Evolutionary conservation across 2,888 invertebrate species (phyloP), one percentile per base, ranked within the genome.

Genomic region (Amiota minor): DNA sequence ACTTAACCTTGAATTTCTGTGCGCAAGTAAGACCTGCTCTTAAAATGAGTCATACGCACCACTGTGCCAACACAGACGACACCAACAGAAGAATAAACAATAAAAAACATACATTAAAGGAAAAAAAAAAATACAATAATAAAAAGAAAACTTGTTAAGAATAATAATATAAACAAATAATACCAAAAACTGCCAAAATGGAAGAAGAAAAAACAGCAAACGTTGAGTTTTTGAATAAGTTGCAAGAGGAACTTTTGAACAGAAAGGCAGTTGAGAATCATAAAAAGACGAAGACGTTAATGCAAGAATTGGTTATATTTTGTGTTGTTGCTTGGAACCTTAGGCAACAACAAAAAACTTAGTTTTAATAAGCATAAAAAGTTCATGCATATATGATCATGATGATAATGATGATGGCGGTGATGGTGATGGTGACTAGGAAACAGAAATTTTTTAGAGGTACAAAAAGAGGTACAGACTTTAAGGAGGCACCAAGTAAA

Each of bases 1-100:
- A 9, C n/a, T n/a, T 68, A 68, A 68, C 67, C 67, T 68, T 68
- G 67, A 68, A 68, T 53, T 68, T 46, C 53, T 68, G 23, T 35
- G 6, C 35, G 2, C 50, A 20, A 49, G 23, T 53, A 53, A 53
- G 20, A 16, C 59, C 6, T 35, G 35, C 35, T 3, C 35, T 45
- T 35, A 14, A 20, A 68, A 68, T 68, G 67, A 68, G 16, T 68
- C 67, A 68, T 23, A 68, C 53, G 67, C 67, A 68, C 67, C 67
- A 68, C 67, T 18, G 67, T 68, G 49, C 49, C 14, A n/a, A 20
- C 35, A 6, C 2, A 35, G 35, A 35, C 35, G 35, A 35, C 35
- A 35, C 35, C 35, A 35, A 6, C 35, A 35, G 35, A 35, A 35
- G 35, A 35, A 46, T 61, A 62, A 35, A 59, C 35, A 65, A 49